A percentile compares a stretch with the other conserved stretches of the same genome.
Evolutionary conservation across 2,888 invertebrate genomes (phyloP).

Genomic region (Tridacna crocea): DNA sequence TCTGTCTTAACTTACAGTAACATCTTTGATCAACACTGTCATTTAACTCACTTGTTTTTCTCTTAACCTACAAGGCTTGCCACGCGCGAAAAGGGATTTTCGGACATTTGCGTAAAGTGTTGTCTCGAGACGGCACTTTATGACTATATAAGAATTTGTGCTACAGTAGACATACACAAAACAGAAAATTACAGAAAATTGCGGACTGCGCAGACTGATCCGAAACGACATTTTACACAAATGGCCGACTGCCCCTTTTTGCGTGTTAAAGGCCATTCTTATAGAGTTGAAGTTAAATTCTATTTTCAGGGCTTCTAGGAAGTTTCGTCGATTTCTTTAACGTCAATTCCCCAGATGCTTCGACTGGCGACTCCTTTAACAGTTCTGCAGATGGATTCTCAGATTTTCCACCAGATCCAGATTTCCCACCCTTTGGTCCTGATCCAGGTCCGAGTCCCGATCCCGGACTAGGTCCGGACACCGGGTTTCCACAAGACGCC

Average conservation of each 20-base stretch:
- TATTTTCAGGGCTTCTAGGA: background rate
- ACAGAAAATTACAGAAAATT: too few species aligned
- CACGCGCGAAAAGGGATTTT: too few species aligned
- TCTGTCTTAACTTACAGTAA: too few species aligned
- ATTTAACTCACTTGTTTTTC: too few species aligned
- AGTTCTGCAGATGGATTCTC: background rate
- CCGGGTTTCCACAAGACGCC: background rate
- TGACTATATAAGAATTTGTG: too few species aligned
- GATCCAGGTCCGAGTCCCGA: background rate
- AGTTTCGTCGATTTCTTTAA: conserved; percentile 1
- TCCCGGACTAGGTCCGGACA: background rate
- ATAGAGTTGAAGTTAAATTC: background rate
- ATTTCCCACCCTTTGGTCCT: conserved; percentile 4
- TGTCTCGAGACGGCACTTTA: too few species aligned
- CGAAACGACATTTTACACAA: background rate
- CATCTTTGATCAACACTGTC: too few species aligned
- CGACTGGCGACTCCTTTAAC: background rate
- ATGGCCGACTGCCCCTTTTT: too few species aligned
- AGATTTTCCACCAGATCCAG: background rate
- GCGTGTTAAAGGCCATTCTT: too few species aligned
- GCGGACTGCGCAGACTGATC: background rate
- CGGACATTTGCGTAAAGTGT: too few species aligned
- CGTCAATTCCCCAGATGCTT: background rate
- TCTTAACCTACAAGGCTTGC: too few species aligned
- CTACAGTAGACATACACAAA: too few species aligned